phyloP scores from a whole-genome alignment of 2,113 vertebrate genomes.

The Coreoperca whiteheadi region DNA sequence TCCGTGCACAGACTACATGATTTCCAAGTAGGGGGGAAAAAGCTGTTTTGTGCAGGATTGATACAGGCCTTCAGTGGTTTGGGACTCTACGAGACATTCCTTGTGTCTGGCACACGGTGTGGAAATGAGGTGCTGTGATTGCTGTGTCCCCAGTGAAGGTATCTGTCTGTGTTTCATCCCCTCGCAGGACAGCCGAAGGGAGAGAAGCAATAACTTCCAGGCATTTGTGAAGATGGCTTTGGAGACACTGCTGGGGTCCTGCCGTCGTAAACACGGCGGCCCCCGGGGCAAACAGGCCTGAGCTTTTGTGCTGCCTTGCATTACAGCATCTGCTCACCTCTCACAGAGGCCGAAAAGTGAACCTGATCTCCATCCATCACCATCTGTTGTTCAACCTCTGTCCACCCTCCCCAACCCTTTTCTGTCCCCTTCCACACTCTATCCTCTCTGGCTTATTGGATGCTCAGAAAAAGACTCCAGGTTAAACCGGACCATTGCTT shows the following conservation, averaged over 20 bases:
- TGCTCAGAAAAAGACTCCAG: constrained; percentile 48
- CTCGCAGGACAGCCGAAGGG: constrained; percentile 86
- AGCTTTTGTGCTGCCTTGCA: constrained; percentile 43
- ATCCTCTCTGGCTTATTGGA: constrained; percentile 52
- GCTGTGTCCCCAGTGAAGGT: constrained; percentile 74
- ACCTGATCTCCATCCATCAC: constrained; percentile 70
- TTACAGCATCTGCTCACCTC: constrained; percentile 60
- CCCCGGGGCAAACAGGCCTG: constrained; percentile 68
- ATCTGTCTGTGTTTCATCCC: constrained; percentile 72
- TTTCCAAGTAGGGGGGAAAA: neutral
- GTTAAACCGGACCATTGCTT: constrained; percentile 43
- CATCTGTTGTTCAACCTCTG: constrained; percentile 53
- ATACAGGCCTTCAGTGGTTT: constrained; percentile 1
- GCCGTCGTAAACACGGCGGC: constrained; percentile 77
- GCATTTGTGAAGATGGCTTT: constrained; percentile 87
- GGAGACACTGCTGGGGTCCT: constrained; percentile 86
- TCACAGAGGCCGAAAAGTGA: constrained; percentile 53
- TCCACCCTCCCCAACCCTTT: neutral
- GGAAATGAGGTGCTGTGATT: constrained; percentile 33
- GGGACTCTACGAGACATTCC: neutral
- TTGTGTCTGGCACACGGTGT: neutral
- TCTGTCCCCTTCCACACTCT: constrained; percentile 28
- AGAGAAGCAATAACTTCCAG: constrained; percentile 89
- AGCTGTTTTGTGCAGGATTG: neutral
- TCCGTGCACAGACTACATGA: neutral